These are phyloP conservation scores for Globodera rostochiensis DNA, from an alignment of 1,140 invertebrate genomes.

Conservation along the genomic window DNA sequence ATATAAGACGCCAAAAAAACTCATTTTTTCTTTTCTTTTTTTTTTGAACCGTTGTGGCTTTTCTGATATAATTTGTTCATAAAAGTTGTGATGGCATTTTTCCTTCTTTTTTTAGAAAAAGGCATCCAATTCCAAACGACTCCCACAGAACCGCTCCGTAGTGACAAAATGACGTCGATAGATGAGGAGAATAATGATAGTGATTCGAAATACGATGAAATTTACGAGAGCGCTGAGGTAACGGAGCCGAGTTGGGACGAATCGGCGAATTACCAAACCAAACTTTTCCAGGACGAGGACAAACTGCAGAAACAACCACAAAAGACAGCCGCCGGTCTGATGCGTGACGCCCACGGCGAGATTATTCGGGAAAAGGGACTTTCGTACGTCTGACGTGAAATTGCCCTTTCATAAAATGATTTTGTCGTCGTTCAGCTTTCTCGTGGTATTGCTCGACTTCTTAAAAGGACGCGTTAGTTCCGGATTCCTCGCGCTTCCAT, in stretches of 20 bases:
- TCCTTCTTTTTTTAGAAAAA: too few species aligned
- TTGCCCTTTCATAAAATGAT: not conserved
- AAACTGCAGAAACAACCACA: not conserved
- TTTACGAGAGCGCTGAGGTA: not conserved
- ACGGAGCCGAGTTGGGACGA: not conserved
- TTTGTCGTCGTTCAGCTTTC: constrained; percentile 11
- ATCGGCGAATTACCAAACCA: not conserved
- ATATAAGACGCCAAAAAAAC: too few species aligned
- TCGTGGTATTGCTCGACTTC: constrained; percentile 45
- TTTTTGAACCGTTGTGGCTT: too few species aligned
- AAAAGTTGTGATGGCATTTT: too few species aligned
- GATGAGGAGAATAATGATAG: too few species aligned
- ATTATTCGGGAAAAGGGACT: constrained; percentile 4
- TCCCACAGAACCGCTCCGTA: too few species aligned
- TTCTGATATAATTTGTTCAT: too few species aligned
- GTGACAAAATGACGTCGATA: too few species aligned
- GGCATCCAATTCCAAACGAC: too few species aligned
- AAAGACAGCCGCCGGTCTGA: not conserved
- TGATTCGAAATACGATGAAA: too few species aligned
- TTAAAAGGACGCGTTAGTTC: constrained; percentile 57
- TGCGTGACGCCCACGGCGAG: not conserved
- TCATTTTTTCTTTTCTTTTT: too few species aligned
- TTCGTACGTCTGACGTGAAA: not conserved
- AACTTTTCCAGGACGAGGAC: not conserved
- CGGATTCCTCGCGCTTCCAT: constrained; percentile 54